Percentiles rank a stretch among this genome's conserved stretches.
Conservation (phyloP, 2,113 vertebrate species). For the Stigmatopora argus region DNA sequence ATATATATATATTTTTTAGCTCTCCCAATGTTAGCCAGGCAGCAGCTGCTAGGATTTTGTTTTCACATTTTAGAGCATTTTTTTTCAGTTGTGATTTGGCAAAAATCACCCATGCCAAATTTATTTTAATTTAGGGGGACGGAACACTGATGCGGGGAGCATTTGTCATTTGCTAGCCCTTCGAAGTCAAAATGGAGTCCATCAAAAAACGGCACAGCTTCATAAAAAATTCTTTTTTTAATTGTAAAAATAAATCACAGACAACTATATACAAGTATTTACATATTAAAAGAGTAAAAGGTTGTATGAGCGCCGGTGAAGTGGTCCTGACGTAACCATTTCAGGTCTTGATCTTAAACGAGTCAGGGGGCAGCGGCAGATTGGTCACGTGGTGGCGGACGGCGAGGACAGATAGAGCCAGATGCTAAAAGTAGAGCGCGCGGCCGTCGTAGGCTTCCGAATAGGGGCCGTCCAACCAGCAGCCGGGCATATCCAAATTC, state of each 20-base stretch:
- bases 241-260: slow-evolving; percentile 27
- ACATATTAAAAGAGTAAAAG: neutral
- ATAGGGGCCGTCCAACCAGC: slow-evolving; percentile 17
- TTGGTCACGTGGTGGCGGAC: neutral
- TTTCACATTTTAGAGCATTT: neutral
- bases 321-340: neutral
- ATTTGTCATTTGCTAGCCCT: too few species aligned
- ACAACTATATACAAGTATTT: slow-evolving; percentile 34
- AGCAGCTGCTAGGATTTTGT: neutral
- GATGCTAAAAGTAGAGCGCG: slow-evolving; percentile 25
- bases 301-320: slow-evolving; percentile 9
- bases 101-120: too few species aligned
- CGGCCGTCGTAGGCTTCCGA: slow-evolving; percentile 8
- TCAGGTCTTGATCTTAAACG: neutral
- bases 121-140: too few species aligned
- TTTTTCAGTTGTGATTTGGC: neutral
- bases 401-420: neutral
- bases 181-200: too few species aligned
- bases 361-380: neutral
- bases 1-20: neutral
- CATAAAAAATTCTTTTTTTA: slow-evolving; percentile 17
- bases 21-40: neutral
- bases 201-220: neutral
- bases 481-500: neutral
- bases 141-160: too few species aligned